Percentiles rank a stretch among this genome's conserved stretches.
phyloP scores from a whole-genome alignment of 2,888 invertebrate species.

The Lithophane socia region DNA sequence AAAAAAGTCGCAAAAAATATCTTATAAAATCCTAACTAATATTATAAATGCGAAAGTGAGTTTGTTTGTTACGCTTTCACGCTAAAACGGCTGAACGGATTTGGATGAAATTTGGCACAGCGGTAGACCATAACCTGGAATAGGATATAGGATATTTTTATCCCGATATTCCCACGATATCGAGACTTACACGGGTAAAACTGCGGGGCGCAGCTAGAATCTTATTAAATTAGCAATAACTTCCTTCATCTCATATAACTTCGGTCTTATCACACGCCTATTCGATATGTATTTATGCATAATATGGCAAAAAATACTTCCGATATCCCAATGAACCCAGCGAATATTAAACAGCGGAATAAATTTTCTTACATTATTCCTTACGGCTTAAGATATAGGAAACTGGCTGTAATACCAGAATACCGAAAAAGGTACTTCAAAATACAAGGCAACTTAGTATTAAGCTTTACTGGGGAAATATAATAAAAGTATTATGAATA shows the following conservation, averaged over 20 bases:
- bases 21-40: too few species aligned
- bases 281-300: conserved; percentile 63
- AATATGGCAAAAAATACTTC: conserved; percentile 63
- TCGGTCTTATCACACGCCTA: conserved; percentile 44
- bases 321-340: conserved; percentile 63
- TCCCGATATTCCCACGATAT: too few species aligned
- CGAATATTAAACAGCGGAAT: conserved; percentile 67
- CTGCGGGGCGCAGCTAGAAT: background rate
- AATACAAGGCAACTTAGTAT: conserved; percentile 36
- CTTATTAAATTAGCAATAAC: conserved; percentile 36
- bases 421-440: conserved; percentile 36
- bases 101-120: too few species aligned
- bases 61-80: too few species aligned
- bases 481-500: conserved; percentile 47
- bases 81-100: too few species aligned
- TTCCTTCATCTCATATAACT: conserved; percentile 30
- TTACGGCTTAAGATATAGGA: conserved; percentile 47
- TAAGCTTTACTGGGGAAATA: conserved; percentile 39
- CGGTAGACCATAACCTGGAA: too few species aligned
- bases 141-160: too few species aligned
- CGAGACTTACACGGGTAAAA: too few species aligned
- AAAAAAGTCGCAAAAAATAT: background rate
- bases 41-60: too few species aligned
- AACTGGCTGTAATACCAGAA: conserved; percentile 36
- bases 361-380: conserved; percentile 67